Percentiles rank a stretch among this genome's conserved stretches.
Evolutionary conservation across 2,113 vertebrate genomes (phyloP).

Genomic region (Pseudopodoces humilis): DNA sequence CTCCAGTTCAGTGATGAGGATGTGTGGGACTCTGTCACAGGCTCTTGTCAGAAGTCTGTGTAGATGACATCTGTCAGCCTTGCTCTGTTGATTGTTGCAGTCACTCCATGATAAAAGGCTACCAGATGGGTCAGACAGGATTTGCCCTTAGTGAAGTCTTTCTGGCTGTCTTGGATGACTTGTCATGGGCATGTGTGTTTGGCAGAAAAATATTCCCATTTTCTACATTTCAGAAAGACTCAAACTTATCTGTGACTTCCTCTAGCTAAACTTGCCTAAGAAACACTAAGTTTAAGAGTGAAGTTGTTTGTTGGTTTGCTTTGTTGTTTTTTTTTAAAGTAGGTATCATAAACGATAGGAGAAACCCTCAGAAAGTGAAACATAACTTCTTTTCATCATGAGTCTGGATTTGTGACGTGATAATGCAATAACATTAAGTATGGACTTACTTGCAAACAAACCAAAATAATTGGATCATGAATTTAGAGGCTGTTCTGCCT

Average conservation of each 20-base stretch:
- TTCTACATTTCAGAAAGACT: neutral
- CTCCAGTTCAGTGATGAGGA: neutral
- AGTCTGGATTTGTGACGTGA: constrained; percentile 7
- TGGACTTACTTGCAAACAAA: neutral
- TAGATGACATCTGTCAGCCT: neutral
- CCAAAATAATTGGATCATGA: neutral
- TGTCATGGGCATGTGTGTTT: neutral
- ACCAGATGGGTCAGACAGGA: neutral
- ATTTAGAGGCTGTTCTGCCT: neutral
- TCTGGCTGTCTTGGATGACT: neutral
- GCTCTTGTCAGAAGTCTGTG: neutral
- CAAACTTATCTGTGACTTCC: neutral
- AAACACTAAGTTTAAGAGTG: neutral
- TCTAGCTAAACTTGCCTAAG: neutral
- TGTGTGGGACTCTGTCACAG: neutral
- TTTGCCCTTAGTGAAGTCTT: neutral
- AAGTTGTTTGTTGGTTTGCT: neutral
- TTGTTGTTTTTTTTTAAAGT: neutral
- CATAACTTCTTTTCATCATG: neutral
- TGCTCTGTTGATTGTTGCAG: neutral
- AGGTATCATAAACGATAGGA: neutral
- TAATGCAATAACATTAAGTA: neutral
- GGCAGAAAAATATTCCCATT: neutral
- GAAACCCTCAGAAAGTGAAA: neutral
- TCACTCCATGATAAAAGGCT: neutral